Evolutionary conservation across 2,888 invertebrate species (phyloP), one percentile per base, ranked within the genome.

Genomic region (Megamerina dolium): DNA sequence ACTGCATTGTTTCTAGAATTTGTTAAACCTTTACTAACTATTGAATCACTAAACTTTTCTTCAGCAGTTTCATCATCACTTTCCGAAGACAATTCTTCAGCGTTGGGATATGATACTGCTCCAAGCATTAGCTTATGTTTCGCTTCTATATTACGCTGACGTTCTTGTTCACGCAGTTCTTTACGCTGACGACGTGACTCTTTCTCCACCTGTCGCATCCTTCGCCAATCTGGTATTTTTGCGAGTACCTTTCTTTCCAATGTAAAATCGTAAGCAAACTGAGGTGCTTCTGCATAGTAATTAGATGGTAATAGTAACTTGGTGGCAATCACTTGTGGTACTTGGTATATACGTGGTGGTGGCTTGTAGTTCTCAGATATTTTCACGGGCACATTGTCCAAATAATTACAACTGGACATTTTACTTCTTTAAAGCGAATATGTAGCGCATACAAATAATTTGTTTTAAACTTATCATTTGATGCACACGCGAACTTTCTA

Each of bases 341-440:
- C 63, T 39, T 64, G 65, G 54, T 77, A 77, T 39, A 83, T 77
- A 64, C 76, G 80, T 43, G 83, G 81, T 18, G 89, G 89, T 53
- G 87, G 85, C 67, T 87, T 87, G 66, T 85, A 91, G 59, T 82
- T 84, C 71, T 91, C 89, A 36, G 87, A 83, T 70, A 91, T 88
- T 76, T 90, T 90, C 47, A 91, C 89, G 61, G 86, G 84, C 57
- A 91, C 83, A 55, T 83, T 85, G 72, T 90, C 90, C 82, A 87
- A 84, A 32, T 58, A 59, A 37, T 57, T 59, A 39, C 48, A 52
- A 51, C 51, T 52, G 47, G 51, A 49, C 55, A 56, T 54, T 43
- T 35, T 49, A 23, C 10, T 23, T 23, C 6, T n/a, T n/a, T n/a
- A n/a, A n/a, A n/a, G n/a, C n/a, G n/a, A n/a, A n/a, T n/a, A n/a